phyloP scores from a whole-genome alignment of 2,888 invertebrate genomes.

The Deladenus siricidicola region DNA sequence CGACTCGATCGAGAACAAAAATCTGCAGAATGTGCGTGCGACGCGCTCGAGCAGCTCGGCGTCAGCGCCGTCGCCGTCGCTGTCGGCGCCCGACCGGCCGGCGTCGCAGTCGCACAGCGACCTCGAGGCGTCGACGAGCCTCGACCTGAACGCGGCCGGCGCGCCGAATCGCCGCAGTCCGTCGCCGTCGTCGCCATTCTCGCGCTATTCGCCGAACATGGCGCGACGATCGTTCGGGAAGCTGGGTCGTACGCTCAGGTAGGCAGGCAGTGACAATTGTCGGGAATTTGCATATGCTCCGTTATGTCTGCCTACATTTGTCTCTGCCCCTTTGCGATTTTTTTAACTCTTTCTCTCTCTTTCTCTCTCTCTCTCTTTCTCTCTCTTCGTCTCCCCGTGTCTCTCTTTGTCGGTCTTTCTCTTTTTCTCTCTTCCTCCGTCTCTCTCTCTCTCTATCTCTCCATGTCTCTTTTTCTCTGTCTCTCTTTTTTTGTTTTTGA shows the following conservation, averaged over 20 bases:
- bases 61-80: constrained; percentile 2
- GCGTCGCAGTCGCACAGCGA: constrained; percentile 32
- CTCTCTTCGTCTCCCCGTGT: too few species aligned
- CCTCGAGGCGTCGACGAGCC: constrained; percentile 32
- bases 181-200: constrained; percentile 24
- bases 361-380: too few species aligned
- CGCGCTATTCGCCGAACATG: constrained; percentile 46
- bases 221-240: constrained; percentile 50
- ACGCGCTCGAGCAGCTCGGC: neutral
- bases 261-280: too few species aligned
- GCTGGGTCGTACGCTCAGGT: constrained; percentile 48
- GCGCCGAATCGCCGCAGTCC: constrained; percentile 20
- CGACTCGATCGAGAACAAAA: constrained; percentile 6
- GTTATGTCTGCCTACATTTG: too few species aligned
- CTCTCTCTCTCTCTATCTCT: too few species aligned
- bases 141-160: constrained; percentile 12
- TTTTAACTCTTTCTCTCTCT: too few species aligned
- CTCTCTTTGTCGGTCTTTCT: too few species aligned
- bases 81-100: constrained; percentile 26
- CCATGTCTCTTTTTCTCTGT: too few species aligned
- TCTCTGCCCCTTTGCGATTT: too few species aligned
- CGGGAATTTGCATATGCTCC: too few species aligned
- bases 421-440: too few species aligned
- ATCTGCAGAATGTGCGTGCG: constrained; percentile 5
- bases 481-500: too few species aligned